Percentiles rank a stretch among this genome's conserved stretches.
These are phyloP conservation scores for Steatornis caripensis DNA, from an alignment of 2,113 vertebrate genomes.

Conservation along the genomic window DNA sequence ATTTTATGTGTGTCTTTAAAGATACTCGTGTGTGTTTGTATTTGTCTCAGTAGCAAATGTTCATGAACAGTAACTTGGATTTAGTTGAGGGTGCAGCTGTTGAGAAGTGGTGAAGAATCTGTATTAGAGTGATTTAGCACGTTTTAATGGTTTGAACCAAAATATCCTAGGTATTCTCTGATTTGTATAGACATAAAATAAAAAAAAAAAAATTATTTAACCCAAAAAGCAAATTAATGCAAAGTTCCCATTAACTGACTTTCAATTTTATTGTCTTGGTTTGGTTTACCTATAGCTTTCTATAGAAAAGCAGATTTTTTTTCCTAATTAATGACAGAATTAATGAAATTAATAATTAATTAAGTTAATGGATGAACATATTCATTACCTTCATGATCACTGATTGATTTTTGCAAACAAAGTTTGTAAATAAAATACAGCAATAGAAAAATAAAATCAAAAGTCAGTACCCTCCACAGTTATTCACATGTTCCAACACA, in stretches of 20 bases:
- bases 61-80: background rate
- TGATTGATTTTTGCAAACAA: background rate
- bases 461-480: background rate
- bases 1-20: background rate
- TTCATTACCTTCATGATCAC: background rate
- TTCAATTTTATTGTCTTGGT: background rate
- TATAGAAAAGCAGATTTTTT: background rate
- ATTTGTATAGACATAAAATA: background rate
- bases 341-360: background rate
- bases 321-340: background rate
- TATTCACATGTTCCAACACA: background rate
- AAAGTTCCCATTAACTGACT: background rate
- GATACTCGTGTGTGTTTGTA: background rate
- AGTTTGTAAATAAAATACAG: background rate
- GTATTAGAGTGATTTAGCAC: background rate
- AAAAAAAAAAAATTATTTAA: background rate
- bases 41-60: background rate
- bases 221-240: background rate
- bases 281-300: background rate
- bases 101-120: background rate
- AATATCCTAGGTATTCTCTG: background rate
- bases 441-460: background rate
- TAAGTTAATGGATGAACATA: background rate
- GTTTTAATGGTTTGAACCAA: background rate
- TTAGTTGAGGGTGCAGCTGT: background rate